Conservation (phyloP, 2,888 invertebrate genomes). For the Hipparchia sbordonii region DNA sequence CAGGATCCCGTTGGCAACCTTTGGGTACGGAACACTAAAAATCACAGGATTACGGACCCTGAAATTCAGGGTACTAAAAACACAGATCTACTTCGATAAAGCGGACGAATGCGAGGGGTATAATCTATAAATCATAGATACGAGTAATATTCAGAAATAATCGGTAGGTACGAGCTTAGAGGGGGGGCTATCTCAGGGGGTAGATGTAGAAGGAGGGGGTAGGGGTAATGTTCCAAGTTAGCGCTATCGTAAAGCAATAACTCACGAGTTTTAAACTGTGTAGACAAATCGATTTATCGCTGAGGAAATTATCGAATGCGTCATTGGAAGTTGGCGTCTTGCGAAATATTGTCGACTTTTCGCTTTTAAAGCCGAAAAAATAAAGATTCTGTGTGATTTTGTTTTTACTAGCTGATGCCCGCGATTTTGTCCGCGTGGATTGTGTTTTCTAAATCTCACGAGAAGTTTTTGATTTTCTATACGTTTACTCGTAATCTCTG, state of each 20-base stretch:
- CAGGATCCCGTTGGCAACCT: too few species aligned
- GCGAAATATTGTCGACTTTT: not conserved
- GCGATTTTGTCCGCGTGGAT: too few species aligned
- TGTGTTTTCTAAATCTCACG: too few species aligned
- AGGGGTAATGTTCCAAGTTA: constrained; percentile 24
- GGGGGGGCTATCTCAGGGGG: not conserved
- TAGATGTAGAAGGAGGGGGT: not conserved
- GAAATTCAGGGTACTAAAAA: too few species aligned
- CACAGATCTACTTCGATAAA: not conserved
- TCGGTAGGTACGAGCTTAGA: constrained; percentile 3
- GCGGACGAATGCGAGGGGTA: not conserved
- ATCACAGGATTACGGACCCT: too few species aligned
- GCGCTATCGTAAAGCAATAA: constrained; percentile 30
- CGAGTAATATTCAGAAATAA: constrained; percentile 21
- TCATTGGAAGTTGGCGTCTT: constrained; percentile 24
- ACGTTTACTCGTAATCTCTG: too few species aligned
- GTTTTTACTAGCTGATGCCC: not conserved
- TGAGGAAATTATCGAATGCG: constrained; percentile 19
- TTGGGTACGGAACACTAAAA: too few species aligned
- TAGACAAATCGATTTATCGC: constrained; percentile 29
- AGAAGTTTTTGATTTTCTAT: too few species aligned
- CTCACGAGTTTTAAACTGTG: constrained; percentile 35
- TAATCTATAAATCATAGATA: constrained; percentile 30
- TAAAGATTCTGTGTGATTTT: not conserved
- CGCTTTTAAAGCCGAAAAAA: not conserved